phyloP scores from a whole-genome alignment of 2,888 invertebrate genomes.

The Drosophila conformis region DNA sequence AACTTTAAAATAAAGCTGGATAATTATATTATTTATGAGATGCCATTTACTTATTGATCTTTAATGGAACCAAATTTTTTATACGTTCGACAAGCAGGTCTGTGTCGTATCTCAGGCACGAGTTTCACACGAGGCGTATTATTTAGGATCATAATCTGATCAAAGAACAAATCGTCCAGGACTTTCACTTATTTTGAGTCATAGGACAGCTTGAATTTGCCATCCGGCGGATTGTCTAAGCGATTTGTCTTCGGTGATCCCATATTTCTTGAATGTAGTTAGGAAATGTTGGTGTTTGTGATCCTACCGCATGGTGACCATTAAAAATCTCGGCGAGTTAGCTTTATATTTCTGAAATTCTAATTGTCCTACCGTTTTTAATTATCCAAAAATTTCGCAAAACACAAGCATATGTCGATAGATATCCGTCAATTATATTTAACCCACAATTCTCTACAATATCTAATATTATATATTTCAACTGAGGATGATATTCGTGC shows the following conservation, averaged over 20 bases:
- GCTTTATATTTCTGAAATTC: not conserved
- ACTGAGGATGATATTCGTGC: not conserved
- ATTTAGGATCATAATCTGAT: not conserved
- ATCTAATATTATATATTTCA: constrained; percentile 1
- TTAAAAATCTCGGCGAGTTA: not conserved
- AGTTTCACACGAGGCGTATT: not conserved
- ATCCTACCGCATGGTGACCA: not conserved
- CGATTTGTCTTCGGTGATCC: not conserved
- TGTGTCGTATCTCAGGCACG: not conserved
- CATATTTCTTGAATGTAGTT: not conserved
- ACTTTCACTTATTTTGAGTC: not conserved
- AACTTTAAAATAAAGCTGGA: not conserved
- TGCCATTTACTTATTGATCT: not conserved
- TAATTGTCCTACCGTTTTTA: not conserved
- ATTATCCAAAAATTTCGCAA: not conserved
- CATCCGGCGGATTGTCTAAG: not conserved
- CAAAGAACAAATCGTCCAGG: not conserved
- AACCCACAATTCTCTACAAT: not conserved
- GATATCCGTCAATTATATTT: not conserved
- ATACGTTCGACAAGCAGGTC: not conserved
- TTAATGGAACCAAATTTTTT: not conserved
- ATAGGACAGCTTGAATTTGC: not conserved
- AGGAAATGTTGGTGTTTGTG: not conserved
- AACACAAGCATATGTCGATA: not conserved
- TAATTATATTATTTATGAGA: not conserved